Conservation (phyloP, 2,797 vertebrate species). For the Spea hammondii region DNA sequence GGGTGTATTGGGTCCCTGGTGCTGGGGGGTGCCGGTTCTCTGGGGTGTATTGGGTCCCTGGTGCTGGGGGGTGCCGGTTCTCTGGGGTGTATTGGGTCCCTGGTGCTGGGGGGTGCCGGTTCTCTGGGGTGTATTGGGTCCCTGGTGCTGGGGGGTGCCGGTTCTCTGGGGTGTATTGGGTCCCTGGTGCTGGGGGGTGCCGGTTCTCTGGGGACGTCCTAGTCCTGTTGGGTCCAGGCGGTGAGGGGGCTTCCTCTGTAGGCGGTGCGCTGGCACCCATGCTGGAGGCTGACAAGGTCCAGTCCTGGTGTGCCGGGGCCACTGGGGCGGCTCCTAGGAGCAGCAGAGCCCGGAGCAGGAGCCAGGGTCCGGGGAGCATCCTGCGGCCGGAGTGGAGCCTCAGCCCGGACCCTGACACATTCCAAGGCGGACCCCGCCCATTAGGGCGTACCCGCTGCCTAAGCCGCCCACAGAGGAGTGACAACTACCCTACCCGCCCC, state of each 20-base stretch:
- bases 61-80: neutral
- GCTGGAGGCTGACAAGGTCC: neutral
- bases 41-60: too few species aligned
- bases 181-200: neutral
- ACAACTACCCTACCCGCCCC: neutral
- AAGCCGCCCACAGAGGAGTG: conserved; percentile 16
- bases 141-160: neutral
- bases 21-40: neutral
- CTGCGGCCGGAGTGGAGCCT: conserved; percentile 42
- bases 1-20: neutral
- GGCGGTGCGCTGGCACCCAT: neutral
- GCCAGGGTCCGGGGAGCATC: conserved; percentile 48
- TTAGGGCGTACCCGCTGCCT: conserved; percentile 4
- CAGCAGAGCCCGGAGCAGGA: conserved; percentile 53
- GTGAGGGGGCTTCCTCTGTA: neutral
- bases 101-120: neutral
- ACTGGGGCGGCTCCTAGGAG: conserved; percentile 55
- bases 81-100: neutral
- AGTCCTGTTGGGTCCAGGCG: too few species aligned
- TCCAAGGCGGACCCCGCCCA: neutral
- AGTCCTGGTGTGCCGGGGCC: conserved; percentile 6
- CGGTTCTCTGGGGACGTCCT: neutral
- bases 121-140: neutral
- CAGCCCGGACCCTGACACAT: conserved; percentile 9
- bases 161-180: neutral